Conservation (phyloP, 1,140 invertebrate genomes). For the Stenopsyche tienmushanensis region DNA sequence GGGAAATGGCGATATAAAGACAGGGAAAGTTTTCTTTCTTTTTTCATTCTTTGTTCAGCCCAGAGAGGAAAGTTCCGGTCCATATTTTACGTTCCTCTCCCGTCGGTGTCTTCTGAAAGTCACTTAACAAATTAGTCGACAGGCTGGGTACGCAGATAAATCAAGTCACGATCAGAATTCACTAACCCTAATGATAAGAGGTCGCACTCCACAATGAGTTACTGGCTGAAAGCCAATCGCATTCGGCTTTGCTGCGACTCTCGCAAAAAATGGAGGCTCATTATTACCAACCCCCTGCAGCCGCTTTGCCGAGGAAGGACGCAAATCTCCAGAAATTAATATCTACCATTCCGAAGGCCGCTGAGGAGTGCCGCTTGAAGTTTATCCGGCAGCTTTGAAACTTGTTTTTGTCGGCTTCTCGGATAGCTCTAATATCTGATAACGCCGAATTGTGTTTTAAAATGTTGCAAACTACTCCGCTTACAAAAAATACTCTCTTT, state of each 20-base stretch:
- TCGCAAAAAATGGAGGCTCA: background rate
- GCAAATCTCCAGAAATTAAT: too few species aligned
- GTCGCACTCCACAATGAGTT: constrained; percentile 8
- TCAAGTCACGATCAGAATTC: constrained; percentile 28
- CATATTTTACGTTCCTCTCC: background rate
- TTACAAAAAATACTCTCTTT: too few species aligned
- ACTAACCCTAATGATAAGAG: constrained; percentile 16
- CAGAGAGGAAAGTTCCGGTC: background rate
- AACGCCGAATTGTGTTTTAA: too few species aligned
- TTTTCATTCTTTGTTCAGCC: background rate
- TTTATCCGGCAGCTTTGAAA: too few species aligned
- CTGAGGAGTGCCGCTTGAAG: too few species aligned
- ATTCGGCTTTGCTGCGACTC: background rate
- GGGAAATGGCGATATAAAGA: background rate
- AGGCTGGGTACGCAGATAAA: background rate
- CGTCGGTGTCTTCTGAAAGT: background rate
- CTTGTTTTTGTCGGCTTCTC: too few species aligned
- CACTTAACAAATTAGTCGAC: constrained; percentile 21
- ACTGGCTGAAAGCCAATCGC: constrained; percentile 3
- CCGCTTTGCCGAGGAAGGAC: too few species aligned
- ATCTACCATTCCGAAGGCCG: too few species aligned
- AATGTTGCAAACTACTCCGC: too few species aligned
- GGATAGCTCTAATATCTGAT: too few species aligned
- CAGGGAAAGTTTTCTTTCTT: background rate
- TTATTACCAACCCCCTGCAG: too few species aligned